These are phyloP conservation scores for Plebejus melissa DNA, from an alignment of 2,888 invertebrate genomes.

Conservation along the genomic window DNA sequence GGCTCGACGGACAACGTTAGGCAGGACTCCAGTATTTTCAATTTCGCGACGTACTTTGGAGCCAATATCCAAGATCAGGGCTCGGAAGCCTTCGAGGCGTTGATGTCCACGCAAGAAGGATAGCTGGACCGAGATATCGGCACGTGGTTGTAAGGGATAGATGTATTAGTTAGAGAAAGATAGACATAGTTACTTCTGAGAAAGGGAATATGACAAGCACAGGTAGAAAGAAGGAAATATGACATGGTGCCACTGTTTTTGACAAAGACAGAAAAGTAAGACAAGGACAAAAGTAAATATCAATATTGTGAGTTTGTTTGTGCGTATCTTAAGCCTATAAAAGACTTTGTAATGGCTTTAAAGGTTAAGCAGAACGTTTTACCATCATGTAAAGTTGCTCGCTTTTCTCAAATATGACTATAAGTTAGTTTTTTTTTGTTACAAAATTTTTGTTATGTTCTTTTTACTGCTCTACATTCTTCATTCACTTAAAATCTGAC, in stretches of 20 bases:
- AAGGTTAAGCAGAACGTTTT: no score
- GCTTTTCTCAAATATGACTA: no score
- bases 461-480: neutral
- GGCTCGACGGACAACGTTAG: slow-evolving; percentile 67
- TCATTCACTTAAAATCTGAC: neutral
- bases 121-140: slow-evolving; percentile 60
- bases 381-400: no score
- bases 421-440: no score
- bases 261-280: neutral
- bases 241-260: neutral
- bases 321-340: neutral
- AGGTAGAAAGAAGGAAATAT: neutral
- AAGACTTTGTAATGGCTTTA: no score
- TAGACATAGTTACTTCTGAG: neutral
- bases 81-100: slow-evolving; percentile 80
- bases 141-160: slow-evolving; percentile 56
- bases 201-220: neutral
- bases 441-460: neutral
- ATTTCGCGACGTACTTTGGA: slow-evolving; percentile 83
- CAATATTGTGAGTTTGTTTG: neutral
- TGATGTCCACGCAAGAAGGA: slow-evolving; percentile 65
- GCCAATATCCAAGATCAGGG: slow-evolving; percentile 76
- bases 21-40: slow-evolving; percentile 72
- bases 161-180: neutral
- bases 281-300: neutral